These are phyloP conservation scores for Archaeoteleia sp. DNA, from an alignment of 2,888 invertebrate species.

Conservation along the genomic window DNA sequence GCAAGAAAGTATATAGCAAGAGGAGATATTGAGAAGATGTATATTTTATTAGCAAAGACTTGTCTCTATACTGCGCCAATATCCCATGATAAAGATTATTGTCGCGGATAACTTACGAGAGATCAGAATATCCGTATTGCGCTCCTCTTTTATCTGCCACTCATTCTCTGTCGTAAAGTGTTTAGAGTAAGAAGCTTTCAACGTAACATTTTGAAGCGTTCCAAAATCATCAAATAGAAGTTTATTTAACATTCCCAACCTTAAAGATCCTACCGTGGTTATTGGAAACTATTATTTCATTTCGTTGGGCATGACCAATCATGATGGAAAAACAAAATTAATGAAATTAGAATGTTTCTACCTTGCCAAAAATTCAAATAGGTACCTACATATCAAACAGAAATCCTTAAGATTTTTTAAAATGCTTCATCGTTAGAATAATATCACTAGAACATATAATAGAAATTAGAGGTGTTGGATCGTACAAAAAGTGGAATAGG, in stretches of 20 bases:
- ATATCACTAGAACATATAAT: no score
- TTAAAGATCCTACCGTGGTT: no score
- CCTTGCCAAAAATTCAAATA: no score
- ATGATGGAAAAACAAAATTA: no score
- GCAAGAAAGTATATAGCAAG: slow-evolving; percentile 51
- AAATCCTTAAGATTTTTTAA: no score
- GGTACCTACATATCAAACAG: no score
- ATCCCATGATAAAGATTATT: slow-evolving; percentile 54
- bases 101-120: slow-evolving; percentile 66
- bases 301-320: no score
- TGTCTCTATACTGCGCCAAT: slow-evolving; percentile 52
- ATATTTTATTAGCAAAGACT: slow-evolving; percentile 53
- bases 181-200: slow-evolving; percentile 64
- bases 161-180: slow-evolving; percentile 60
- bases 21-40: slow-evolving; percentile 43
- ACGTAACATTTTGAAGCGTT: slow-evolving; percentile 49
- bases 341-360: no score
- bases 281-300: no score
- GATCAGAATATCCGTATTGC: slow-evolving; percentile 59
- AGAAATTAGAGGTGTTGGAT: no score
- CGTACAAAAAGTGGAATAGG: no score
- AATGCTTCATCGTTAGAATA: no score
- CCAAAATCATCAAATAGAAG: background rate
- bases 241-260: slow-evolving; percentile 9
- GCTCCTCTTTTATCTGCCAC: slow-evolving; percentile 65